Evolutionary conservation across 1,140 invertebrate genomes (phyloP), one percentile per base, ranked within the genome.

Genomic region (Lucilia cuprina): DNA sequence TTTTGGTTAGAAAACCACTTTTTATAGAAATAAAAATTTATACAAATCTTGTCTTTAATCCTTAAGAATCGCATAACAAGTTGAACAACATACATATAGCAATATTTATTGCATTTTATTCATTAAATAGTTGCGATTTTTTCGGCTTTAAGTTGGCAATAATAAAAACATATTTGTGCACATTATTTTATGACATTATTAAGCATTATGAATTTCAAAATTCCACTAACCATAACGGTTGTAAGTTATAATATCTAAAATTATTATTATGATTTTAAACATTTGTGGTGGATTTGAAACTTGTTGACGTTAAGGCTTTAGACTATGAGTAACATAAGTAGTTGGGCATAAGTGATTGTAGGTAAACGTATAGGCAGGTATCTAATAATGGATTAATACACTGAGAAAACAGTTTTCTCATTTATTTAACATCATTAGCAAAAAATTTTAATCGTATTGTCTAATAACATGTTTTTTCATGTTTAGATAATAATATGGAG

Each of bases 251-350:
- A 70, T 70, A 70, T 70, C n/a, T 70, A 5, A 70, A 70, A 70
- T 70, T 70, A 70, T 70, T 70, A 70, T 70, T 70, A 70, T 70
- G 65, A 70, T 70, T 70, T 70, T 70, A 70, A 21, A n/a, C 65
- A 70, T 70, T 70, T 70, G 65, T 70, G 65, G 65, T 21, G 21
- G 21, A 19, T 19, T 70, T 60, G 5, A 17, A n/a, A 17, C 25
- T 60, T 21, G 65, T 70, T 9, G 19, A 70, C 65, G 21, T 21
- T n/a, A 25, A 70, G 9, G 12, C 65, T 70, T 21, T 70, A 9
- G 7, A 70, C 0, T 25, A n/a, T 17, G 41, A 60, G 55, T 60
- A 70, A 70, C 19, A 55, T 55, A 70, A 70, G 65, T 70, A 12
- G 65, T 25, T 21, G 5, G 17, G 12, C 65, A 70, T 70, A 12